phyloP scores from a whole-genome alignment of 1,140 invertebrate genomes.

The Eciton burchellii region DNA sequence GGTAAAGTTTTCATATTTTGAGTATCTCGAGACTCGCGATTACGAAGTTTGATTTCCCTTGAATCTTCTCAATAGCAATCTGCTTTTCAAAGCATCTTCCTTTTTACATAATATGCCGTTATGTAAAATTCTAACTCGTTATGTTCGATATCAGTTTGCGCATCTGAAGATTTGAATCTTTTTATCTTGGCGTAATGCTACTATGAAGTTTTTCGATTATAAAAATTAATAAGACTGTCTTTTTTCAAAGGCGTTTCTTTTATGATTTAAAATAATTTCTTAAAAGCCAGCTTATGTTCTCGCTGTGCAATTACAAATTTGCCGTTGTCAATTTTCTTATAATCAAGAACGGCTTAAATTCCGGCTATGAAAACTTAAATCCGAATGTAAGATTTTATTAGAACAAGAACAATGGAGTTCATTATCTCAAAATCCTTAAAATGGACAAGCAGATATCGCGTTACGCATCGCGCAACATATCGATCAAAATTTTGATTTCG shows the following conservation, averaged over 20 bases:
- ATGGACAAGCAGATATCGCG: not conserved
- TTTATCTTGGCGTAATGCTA: too few species aligned
- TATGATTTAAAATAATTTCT: conserved; percentile 10
- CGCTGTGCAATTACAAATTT: not conserved
- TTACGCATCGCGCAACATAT: not conserved
- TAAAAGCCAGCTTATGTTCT: not conserved
- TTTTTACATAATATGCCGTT: not conserved
- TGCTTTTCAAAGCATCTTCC: not conserved
- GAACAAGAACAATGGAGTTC: not conserved
- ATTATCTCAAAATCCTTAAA: conserved; percentile 3
- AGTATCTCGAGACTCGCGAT: not conserved
- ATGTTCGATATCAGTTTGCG: not conserved
- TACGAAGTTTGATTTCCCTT: not conserved
- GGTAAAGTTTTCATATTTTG: not conserved
- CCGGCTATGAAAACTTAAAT: not conserved
- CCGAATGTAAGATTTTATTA: not conserved
- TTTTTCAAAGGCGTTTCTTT: not conserved
- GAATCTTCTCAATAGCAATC: not conserved
- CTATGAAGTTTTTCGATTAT: not conserved
- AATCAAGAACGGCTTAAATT: not conserved
- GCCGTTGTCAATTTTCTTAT: not conserved
- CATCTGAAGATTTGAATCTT: not conserved
- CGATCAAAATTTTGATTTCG: not conserved
- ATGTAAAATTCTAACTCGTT: not conserved
- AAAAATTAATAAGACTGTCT: not conserved